Conservation (phyloP, 1,140 invertebrate species). For the Drosophila watanabei region DNA sequence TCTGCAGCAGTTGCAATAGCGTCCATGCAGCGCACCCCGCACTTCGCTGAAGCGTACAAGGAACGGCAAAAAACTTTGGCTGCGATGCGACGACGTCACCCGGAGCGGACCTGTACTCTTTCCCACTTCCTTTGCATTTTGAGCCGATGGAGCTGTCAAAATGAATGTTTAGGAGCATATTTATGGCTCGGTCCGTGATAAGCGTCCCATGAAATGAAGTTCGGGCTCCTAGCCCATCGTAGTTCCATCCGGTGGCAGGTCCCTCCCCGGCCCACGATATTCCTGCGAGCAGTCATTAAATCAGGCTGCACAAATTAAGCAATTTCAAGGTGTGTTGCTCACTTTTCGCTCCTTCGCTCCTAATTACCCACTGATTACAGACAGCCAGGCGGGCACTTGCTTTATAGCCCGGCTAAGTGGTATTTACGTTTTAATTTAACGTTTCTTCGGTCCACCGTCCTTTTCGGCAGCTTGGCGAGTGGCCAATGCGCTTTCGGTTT, state of each 20-base stretch:
- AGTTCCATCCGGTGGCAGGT: not conserved
- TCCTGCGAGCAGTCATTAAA: conserved; percentile 56
- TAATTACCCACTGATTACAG: conserved; percentile 82
- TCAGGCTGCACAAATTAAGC: conserved; percentile 73
- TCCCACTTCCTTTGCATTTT: conserved; percentile 21
- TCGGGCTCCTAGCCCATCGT: not conserved
- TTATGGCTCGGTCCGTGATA: conserved; percentile 72
- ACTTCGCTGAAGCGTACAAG: conserved; percentile 5
- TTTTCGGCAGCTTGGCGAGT: conserved; percentile 5
- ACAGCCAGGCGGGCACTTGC: conserved; percentile 58
- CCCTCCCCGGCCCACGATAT: not conserved
- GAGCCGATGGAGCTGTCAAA: conserved; percentile 77
- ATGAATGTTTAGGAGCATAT: conserved; percentile 79
- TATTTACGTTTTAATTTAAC: conserved; percentile 84
- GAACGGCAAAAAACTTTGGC: conserved; percentile 48
- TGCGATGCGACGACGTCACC: conserved; percentile 37
- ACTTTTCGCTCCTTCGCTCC: conserved; percentile 59
- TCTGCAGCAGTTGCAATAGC: conserved; percentile 71
- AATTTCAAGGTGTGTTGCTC: conserved; percentile 65
- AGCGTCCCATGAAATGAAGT: conserved; percentile 72
- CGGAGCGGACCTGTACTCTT: conserved; percentile 23
- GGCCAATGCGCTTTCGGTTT: conserved; percentile 75
- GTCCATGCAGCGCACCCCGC: conserved; percentile 11
- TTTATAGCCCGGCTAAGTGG: conserved; percentile 78
- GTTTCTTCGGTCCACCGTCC: conserved; percentile 51